Evolutionary conservation across 2,113 vertebrate genomes (phyloP), one percentile per base, ranked within the genome.

Genomic region (Epinephelus moara): DNA sequence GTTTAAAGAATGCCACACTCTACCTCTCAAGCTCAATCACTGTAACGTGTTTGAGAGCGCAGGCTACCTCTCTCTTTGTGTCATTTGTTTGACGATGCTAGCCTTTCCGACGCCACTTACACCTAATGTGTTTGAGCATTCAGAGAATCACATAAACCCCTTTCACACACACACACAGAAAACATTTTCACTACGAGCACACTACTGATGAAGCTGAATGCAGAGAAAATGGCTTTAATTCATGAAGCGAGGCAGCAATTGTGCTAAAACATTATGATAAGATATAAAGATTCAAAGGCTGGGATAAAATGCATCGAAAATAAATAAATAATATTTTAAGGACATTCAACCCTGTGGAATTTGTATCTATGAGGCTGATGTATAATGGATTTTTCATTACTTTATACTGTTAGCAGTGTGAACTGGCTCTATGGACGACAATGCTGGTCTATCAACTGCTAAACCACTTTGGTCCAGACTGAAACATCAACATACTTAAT

Each of bases 1-100:
- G 89, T 94, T 93, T 91, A 94, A 91, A 93, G 89, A 92, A 91
- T 78, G 92, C 80, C 93, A 93, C 90, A 91, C 88, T 92, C 84
- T 78, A 74, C 70, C 85, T 91, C 84, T 91, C 82, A 30, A 60
- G 76, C 88, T 93, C 84, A 79, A 90, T 93, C 89, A 88, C 84
- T 59, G 64, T 62, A 87, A 89, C 72, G 57, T 71, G 82, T 89
- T 82, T 45, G 78, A 82, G 81, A 83, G 88, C 67, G 2, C 68
- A 63, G 66, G 61, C 82, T 49, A 62, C 72, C 78, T 75, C 86
- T 75, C 53, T 85, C 78, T 70, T 80, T 78, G 81, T 75, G 49
- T 91, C 81, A 93, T 94, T 92, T 92, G 90, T 94, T 93, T 91
- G 85, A 87, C 88, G 69, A 87, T 56, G 91, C 88, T 70, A 78